Conservation (phyloP, 2,888 invertebrate genomes). For the Drosophila subquinaria region DNA sequence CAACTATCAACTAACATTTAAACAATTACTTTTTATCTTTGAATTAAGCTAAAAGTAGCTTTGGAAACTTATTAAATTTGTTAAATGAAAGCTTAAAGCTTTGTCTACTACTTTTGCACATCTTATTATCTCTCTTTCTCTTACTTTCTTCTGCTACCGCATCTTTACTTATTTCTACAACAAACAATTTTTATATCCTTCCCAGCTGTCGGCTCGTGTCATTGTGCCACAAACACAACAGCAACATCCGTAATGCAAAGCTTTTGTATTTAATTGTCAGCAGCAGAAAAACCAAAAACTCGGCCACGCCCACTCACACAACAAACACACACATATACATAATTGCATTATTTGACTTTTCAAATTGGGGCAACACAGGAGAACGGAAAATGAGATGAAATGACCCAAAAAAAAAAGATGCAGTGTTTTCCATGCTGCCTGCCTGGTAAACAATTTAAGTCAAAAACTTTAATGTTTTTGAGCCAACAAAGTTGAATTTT, state of each 20-base stretch:
- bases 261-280: slow-evolving; percentile 18
- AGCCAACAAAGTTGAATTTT: slow-evolving; percentile 22
- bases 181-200: background rate
- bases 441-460: slow-evolving; percentile 33
- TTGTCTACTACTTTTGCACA: background rate
- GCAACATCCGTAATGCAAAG: slow-evolving; percentile 59
- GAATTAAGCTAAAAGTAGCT: background rate
- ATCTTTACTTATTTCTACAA: background rate
- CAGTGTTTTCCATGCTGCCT: slow-evolving; percentile 22
- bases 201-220: slow-evolving; percentile 29
- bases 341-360: slow-evolving; percentile 62
- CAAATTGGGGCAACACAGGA: slow-evolving; percentile 9
- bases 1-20: no score
- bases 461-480: slow-evolving; percentile 8
- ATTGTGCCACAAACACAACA: slow-evolving; percentile 27
- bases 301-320: slow-evolving; percentile 63
- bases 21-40: no score
- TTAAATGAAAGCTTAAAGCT: background rate
- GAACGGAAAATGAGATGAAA: slow-evolving; percentile 29
- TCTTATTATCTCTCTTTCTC: background rate
- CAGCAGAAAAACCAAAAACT: slow-evolving; percentile 38
- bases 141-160: background rate
- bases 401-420: slow-evolving; percentile 56
- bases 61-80: background rate
- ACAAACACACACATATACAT: slow-evolving; percentile 16